Base-by-base conservation (phyloP, 1,140 invertebrate species). In the Callitettix versicolor region DNA sequence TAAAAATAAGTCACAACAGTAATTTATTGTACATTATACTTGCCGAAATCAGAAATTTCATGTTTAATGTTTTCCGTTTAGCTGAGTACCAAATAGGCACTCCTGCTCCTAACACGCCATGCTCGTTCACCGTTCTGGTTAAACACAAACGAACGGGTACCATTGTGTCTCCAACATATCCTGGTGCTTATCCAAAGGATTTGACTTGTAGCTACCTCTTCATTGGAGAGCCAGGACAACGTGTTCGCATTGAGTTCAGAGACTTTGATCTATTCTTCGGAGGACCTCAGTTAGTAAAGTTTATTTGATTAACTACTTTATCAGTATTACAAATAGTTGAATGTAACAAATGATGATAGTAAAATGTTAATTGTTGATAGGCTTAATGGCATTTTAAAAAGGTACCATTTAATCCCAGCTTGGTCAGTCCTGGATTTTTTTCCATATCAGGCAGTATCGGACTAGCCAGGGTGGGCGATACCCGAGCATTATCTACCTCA, bases 221-320 rank as follows among this genome's bases (percentile, higher is more conserved):
- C 72, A 79, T 89, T 61, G 96, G 96, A n/a, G 79, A 80, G 63
- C 77, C 79, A 21, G 85, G 86, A 52, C 91, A 99, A 73, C 77
- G 97, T 64, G 89, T 99, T 61, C 83, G 92, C 58, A 77, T 99
- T 58, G 92, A 94, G 73, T 99, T 99, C 76, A 79, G 91, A 63
- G 96, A 99, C 74, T 98, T 99, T 74, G 95, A 98, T 73, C 80
- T 99, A 51, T 98, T 96, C 76, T 97, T 91, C 74, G 96, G 96
- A 62, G 96, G 95, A 62, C 85, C 93, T 65, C 96, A 99, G 95
- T 98, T 76, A 91, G 88, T 86, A 70, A 59, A 55, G 21, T 30
- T 17, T 6, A 56, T n/a, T n/a, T n/a, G n/a, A n/a, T n/a, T n/a
- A n/a, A n/a, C n/a, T n/a, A n/a, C n/a, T n/a, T n/a, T n/a, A n/a